These are phyloP conservation scores for Caracal caracal DNA, from an alignment of 2,113 vertebrate species.

Conservation along the genomic window DNA sequence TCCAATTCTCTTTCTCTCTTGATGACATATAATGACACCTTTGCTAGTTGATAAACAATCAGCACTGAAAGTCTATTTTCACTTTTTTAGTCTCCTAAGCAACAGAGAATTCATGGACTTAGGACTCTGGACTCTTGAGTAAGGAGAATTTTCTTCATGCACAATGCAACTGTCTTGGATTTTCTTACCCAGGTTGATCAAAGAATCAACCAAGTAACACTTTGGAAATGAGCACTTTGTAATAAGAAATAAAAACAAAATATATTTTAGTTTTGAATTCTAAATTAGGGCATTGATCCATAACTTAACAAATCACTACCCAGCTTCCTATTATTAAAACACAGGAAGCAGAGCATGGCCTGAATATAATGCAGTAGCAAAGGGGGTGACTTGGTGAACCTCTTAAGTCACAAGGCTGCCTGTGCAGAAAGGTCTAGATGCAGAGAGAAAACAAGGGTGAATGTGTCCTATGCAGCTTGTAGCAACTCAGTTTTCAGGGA, in stretches of 20 bases:
- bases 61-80: neutral
- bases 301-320: neutral
- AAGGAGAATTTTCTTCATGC: neutral
- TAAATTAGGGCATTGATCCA: neutral
- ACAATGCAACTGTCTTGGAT: neutral
- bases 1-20: neutral
- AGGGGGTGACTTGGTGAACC: neutral
- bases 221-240: neutral
- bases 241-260: slow-evolving; percentile 20
- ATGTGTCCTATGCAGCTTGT: neutral
- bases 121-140: neutral
- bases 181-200: neutral
- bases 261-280: neutral
- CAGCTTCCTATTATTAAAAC: neutral
- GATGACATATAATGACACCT: neutral
- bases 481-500: neutral
- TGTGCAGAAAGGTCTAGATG: neutral
- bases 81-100: neutral
- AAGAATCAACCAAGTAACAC: neutral
- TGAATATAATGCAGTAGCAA: neutral
- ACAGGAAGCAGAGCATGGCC: neutral
- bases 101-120: neutral
- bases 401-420: neutral
- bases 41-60: neutral
- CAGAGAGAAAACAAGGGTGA: neutral